Percentiles rank a stretch among this genome's conserved stretches.
These are phyloP conservation scores for Morelia viridis DNA, from an alignment of 2,797 vertebrate genomes.

Conservation along the genomic window DNA sequence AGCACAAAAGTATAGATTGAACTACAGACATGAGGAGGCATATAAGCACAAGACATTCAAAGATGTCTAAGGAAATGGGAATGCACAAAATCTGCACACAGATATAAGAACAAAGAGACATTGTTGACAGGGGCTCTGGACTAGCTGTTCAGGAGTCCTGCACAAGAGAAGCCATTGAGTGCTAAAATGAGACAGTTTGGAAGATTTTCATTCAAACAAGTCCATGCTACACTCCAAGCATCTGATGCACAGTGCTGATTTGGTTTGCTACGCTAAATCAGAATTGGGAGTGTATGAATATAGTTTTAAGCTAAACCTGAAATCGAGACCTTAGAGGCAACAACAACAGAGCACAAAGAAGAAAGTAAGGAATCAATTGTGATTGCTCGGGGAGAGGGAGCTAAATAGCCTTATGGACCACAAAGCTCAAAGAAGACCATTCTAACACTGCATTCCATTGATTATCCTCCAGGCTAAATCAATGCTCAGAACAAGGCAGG, in stretches of 20 bases:
- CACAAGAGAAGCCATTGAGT: background rate
- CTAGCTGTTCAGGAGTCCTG: background rate
- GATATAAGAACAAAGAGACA: background rate
- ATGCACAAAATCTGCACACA: background rate
- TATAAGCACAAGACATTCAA: background rate
- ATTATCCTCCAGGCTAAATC: background rate
- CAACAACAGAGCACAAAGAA: background rate
- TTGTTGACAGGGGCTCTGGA: too few relatives aligned
- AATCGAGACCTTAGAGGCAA: background rate
- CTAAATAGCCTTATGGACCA: background rate
- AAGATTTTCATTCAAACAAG: slow-evolving; percentile 8
- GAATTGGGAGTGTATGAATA: background rate
- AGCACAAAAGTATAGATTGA: background rate
- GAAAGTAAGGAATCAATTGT: slow-evolving; percentile 8
- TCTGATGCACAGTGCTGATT: background rate
- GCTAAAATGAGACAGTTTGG: background rate
- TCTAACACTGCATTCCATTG: slow-evolving; percentile 14
- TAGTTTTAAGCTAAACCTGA: background rate
- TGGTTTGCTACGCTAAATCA: slow-evolving; percentile 5
- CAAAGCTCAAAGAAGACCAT: background rate
- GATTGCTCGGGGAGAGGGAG: background rate
- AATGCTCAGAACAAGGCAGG: slow-evolving; percentile 12
- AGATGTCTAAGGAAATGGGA: background rate
- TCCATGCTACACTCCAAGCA: background rate
- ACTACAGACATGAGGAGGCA: background rate